Conservation (phyloP, 2,888 invertebrate genomes). For the Teleiodes luculella region DNA sequence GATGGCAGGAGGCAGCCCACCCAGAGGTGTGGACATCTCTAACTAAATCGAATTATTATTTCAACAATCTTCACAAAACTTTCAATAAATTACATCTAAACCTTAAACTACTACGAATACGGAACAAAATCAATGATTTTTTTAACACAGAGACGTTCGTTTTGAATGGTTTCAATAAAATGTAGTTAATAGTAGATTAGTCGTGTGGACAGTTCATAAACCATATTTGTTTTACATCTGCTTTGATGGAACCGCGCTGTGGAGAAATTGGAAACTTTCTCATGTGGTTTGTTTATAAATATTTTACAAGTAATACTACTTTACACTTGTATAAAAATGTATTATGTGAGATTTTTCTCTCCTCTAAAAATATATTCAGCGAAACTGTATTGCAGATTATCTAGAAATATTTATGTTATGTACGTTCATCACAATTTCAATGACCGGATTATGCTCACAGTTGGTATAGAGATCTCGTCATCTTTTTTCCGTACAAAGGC, state of each 20-base stretch:
- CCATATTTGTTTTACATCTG: conserved; percentile 48
- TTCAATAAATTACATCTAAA: conserved; percentile 15
- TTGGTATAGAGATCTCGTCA: conserved; percentile 21
- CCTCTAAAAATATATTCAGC: not conserved
- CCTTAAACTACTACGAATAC: conserved; percentile 24
- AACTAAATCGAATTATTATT: conserved; percentile 68
- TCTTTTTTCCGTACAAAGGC: conserved; percentile 36
- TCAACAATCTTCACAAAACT: conserved; percentile 30
- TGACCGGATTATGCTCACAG: conserved; percentile 7
- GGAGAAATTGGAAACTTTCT: conserved; percentile 29
- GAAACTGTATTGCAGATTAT: not conserved
- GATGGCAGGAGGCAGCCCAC: conserved; percentile 70
- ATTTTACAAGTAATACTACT: not conserved
- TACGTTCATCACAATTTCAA: conserved; percentile 7
- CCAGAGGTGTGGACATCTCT: conserved; percentile 71
- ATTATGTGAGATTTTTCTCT: not conserved
- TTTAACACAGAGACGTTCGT: conserved; percentile 17
- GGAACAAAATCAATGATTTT: conserved; percentile 30
- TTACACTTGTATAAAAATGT: not conserved
- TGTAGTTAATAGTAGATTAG: conserved; percentile 51
- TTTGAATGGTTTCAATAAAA: conserved; percentile 35
- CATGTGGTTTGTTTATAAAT: conserved; percentile 4
- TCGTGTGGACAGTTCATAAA: conserved; percentile 49
- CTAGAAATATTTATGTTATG: not conserved
- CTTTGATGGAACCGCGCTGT: conserved; percentile 51